phyloP scores from a whole-genome alignment of 2,797 vertebrate genomes.

The Danio albolineatus region DNA sequence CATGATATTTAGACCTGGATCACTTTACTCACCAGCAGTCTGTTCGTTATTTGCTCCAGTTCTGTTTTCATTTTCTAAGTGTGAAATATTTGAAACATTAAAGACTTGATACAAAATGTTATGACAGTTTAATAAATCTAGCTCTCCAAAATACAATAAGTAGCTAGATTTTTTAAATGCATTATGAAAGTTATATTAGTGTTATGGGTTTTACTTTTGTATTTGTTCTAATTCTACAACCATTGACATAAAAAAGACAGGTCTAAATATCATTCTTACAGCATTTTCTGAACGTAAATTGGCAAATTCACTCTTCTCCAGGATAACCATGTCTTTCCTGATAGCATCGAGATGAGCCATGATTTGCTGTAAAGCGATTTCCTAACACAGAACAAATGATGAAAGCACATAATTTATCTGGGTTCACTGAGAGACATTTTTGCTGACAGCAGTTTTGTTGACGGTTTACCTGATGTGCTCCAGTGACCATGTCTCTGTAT shows the following conservation, averaged over 20 bases:
- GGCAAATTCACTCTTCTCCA: slow-evolving; percentile 98
- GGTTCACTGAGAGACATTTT: background rate
- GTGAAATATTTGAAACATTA: slow-evolving; percentile 22
- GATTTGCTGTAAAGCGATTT: slow-evolving; percentile 92
- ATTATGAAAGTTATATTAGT: background rate
- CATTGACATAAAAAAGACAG: background rate
- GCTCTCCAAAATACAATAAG: too few species aligned
- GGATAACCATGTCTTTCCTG: slow-evolving; percentile 97
- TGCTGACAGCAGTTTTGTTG: background rate
- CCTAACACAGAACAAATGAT: slow-evolving; percentile 72
- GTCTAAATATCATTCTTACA: slow-evolving; percentile 69
- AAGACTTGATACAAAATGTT: background rate
- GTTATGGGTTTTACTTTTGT: background rate
- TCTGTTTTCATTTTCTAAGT: slow-evolving; percentile 94
- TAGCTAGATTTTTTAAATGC: too few species aligned
- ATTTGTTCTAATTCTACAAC: background rate
- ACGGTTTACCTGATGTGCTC: slow-evolving; percentile 87
- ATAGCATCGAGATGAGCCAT: slow-evolving; percentile 94
- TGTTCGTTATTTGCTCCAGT: slow-evolving; percentile 88
- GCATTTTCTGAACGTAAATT: slow-evolving; percentile 92
- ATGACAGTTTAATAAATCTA: too few species aligned
- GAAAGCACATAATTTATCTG: too few species aligned
- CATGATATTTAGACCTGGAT: too few species aligned
- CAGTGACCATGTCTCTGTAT: slow-evolving; percentile 96
- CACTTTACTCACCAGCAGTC: slow-evolving; percentile 82